phyloP scores from a whole-genome alignment of 2,797 vertebrate genomes.

The Poeciliopsis infans region DNA sequence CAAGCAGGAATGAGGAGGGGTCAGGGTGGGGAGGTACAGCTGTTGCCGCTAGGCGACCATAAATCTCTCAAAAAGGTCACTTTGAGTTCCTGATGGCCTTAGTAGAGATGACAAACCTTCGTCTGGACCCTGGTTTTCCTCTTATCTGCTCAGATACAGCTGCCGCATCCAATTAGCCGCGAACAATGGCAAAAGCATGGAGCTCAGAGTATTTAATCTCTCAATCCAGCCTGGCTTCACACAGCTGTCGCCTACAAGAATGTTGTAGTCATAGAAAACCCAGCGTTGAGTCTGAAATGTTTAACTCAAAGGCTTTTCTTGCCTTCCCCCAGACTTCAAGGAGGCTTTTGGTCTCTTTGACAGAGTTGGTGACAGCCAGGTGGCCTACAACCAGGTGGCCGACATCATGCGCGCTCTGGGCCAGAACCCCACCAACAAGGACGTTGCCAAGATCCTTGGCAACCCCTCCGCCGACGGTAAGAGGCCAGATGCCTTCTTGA shows the following conservation, averaged over 20 bases:
- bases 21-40: slow-evolving; percentile 35
- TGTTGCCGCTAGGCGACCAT: slow-evolving; percentile 44
- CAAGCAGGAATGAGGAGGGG: slow-evolving; percentile 33
- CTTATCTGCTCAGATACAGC: slow-evolving; percentile 42
- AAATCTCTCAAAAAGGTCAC: slow-evolving; percentile 69
- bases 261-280: slow-evolving; percentile 11
- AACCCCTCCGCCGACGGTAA: slow-evolving; percentile 90
- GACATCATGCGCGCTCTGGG: slow-evolving; percentile 96
- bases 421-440: slow-evolving; percentile 97
- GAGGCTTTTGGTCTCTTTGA: slow-evolving; percentile 99
- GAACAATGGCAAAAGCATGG: slow-evolving; percentile 40
- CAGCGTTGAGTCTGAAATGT: background rate
- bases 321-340: slow-evolving; percentile 89
- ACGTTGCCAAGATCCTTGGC: slow-evolving; percentile 88
- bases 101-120: slow-evolving; percentile 51
- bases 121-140: slow-evolving; percentile 22
- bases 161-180: slow-evolving; percentile 47
- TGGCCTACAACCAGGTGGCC: slow-evolving; percentile 90
- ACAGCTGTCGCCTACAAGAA: slow-evolving; percentile 22
- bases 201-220: slow-evolving; percentile 35
- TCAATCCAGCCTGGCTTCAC: slow-evolving; percentile 3
- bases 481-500: background rate
- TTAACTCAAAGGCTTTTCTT: slow-evolving; percentile 21
- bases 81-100: slow-evolving; percentile 51
- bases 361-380: slow-evolving; percentile 94